Conservation (phyloP, 2,113 vertebrate genomes). For the Leucopsar rothschildi region DNA sequence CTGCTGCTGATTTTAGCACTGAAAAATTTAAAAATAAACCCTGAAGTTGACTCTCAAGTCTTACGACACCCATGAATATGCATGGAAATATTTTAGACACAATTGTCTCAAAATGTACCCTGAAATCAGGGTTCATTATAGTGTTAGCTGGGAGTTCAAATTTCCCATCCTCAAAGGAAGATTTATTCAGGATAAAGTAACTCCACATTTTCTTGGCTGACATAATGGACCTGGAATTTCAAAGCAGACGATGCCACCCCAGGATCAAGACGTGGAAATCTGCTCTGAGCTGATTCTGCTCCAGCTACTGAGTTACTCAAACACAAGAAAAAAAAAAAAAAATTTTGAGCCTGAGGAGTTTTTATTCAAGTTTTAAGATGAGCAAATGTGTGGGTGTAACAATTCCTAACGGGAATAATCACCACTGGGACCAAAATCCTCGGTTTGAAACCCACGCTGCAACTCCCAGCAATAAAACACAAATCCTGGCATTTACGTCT, state of each 20-base stretch:
- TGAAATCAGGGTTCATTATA: slow-evolving; percentile 10
- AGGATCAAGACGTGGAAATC: background rate
- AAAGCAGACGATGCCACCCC: background rate
- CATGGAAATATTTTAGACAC: background rate
- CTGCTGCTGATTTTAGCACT: background rate
- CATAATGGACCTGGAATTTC: slow-evolving; percentile 20
- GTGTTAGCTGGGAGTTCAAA: background rate
- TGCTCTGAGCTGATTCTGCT: background rate
- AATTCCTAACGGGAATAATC: background rate
- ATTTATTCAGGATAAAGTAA: slow-evolving; percentile 6
- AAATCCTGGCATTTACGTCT: background rate
- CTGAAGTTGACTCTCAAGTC: background rate
- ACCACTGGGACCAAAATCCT: background rate
- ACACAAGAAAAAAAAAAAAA: background rate
- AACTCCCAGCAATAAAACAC: background rate
- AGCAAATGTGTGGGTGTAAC: background rate
- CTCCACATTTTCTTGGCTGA: background rate
- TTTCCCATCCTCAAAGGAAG: slow-evolving; percentile 42
- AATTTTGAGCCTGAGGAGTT: background rate
- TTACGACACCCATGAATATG: background rate
- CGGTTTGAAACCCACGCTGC: background rate
- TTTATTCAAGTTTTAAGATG: background rate
- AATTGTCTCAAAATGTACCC: background rate
- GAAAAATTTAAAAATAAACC: background rate
- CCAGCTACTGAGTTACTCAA: background rate